Evolutionary conservation across 2,797 vertebrate species (phyloP).

Genomic region (Nyctalus aviator): DNA sequence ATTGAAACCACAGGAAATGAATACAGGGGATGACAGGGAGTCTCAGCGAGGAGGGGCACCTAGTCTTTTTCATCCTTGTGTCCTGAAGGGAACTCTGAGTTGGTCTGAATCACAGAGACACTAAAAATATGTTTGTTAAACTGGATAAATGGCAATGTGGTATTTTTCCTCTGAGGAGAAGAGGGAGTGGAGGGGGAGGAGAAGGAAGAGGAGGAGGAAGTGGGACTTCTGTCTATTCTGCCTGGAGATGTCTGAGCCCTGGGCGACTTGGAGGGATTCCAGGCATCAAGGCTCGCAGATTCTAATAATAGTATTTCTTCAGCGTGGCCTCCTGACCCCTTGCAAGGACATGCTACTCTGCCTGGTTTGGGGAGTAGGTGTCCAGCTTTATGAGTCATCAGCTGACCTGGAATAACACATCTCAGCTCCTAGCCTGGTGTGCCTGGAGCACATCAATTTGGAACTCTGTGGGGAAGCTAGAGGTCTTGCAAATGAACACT

Average conservation of each 20-base stretch:
- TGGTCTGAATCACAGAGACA: background rate
- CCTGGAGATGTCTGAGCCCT: background rate
- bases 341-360: background rate
- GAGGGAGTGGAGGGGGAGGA: background rate
- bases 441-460: slow-evolving; percentile 26
- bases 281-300: background rate
- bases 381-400: slow-evolving; percentile 59
- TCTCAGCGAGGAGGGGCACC: background rate
- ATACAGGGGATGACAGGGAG: background rate
- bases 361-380: background rate
- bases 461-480: slow-evolving; percentile 36
- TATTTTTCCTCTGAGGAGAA: slow-evolving; percentile 16
- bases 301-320: slow-evolving; percentile 39
- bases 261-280: background rate
- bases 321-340: background rate
- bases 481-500: slow-evolving; percentile 14
- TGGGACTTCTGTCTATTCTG: background rate
- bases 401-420: slow-evolving; percentile 62
- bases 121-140: background rate
- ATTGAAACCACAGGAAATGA: background rate
- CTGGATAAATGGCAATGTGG: background rate
- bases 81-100: background rate
- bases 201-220: background rate
- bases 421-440: slow-evolving; percentile 1
- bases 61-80: background rate